Conservation (phyloP, 2,888 invertebrate genomes). For the Horisme vitalbata region DNA sequence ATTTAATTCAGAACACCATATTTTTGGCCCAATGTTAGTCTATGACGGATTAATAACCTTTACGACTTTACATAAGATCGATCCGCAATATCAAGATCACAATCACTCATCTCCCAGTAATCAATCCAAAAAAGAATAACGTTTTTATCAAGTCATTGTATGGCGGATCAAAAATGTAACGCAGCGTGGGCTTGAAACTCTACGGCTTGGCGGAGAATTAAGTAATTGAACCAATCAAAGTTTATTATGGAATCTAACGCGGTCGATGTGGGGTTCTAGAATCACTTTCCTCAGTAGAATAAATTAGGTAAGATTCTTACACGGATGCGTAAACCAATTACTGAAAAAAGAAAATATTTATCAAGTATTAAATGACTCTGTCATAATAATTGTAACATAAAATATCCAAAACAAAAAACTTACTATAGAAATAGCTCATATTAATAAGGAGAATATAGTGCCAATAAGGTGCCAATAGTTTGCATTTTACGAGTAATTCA, state of each 20-base stretch:
- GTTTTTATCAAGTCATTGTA: constrained; percentile 30
- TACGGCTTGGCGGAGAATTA: constrained; percentile 52
- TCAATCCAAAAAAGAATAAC: constrained; percentile 20
- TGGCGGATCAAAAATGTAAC: constrained; percentile 38
- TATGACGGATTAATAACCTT: too few relatives aligned
- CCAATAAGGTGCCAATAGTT: neutral
- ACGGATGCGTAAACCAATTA: too few relatives aligned
- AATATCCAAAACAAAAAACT: too few relatives aligned
- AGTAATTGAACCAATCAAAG: constrained; percentile 63
- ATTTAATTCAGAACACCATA: too few relatives aligned
- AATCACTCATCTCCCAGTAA: constrained; percentile 15
- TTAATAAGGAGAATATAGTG: too few relatives aligned
- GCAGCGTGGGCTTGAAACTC: constrained; percentile 45
- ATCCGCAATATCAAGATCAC: constrained; percentile 13
- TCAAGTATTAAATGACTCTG: too few relatives aligned
- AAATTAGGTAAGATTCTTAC: too few relatives aligned
- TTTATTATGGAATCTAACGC: constrained; percentile 52
- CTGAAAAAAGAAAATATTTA: too few relatives aligned
- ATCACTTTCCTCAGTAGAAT: constrained; percentile 36
- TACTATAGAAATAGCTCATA: too few relatives aligned
- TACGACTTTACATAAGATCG: too few relatives aligned
- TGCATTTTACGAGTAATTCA: constrained; percentile 20
- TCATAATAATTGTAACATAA: too few relatives aligned
- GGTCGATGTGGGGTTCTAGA: constrained; percentile 44
- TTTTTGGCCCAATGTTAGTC: too few relatives aligned